Conservation (phyloP, 2,797 vertebrate species). For the Xenentodon cancila region DNA sequence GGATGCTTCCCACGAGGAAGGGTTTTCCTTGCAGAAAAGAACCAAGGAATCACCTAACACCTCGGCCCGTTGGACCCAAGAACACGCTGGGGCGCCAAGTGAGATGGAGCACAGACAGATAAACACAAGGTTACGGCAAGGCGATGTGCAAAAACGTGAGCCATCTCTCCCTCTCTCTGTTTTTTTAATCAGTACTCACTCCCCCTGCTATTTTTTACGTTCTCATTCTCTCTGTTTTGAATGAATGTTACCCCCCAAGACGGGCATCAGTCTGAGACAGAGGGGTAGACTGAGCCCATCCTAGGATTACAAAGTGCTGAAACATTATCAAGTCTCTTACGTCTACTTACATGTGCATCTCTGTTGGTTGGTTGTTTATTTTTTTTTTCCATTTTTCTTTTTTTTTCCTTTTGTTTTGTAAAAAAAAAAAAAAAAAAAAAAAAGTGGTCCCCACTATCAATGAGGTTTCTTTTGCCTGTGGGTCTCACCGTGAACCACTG, state of each 20-base stretch:
- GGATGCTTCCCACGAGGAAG: conserved; percentile 87
- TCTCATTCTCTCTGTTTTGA: conserved; percentile 69
- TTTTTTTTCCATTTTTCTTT: conserved; percentile 19
- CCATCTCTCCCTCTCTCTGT: conserved; percentile 42
- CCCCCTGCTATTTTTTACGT: conserved; percentile 21
- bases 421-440: conserved; percentile 24
- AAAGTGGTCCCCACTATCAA: conserved; percentile 85
- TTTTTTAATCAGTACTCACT: conserved; percentile 41
- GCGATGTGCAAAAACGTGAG: conserved; percentile 76
- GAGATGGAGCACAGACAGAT: conserved; percentile 71
- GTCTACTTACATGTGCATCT: conserved; percentile 85
- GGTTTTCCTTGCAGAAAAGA: conserved; percentile 64
- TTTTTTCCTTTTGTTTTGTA: conserved; percentile 28
- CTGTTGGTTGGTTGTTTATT: conserved; percentile 68
- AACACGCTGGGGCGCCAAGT: conserved; percentile 75
- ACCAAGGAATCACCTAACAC: conserved; percentile 74
- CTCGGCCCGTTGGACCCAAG: conserved; percentile 84
- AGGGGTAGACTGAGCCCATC: conserved; percentile 67
- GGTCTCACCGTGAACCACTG: conserved; percentile 62
- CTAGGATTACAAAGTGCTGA: conserved; percentile 86
- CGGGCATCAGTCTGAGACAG: conserved; percentile 64
- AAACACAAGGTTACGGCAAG: conserved; percentile 68
- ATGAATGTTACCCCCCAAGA: conserved; percentile 76
- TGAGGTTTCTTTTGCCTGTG: conserved; percentile 77
- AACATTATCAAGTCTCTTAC: conserved; percentile 85